phyloP scores from a whole-genome alignment of 2,797 vertebrate species.

The Meriones psammophilus region DNA sequence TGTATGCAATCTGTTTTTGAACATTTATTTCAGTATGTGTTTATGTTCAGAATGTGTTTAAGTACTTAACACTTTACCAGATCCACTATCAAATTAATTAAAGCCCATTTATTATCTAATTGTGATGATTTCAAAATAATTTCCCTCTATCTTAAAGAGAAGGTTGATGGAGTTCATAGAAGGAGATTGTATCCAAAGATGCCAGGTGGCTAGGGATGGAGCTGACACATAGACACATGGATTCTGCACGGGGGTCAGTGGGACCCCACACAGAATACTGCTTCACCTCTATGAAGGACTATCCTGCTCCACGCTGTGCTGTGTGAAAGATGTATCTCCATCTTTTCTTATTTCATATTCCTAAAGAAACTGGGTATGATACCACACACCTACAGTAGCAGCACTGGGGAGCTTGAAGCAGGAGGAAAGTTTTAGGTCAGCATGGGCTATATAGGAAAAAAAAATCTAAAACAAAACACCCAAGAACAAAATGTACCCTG shows the following conservation, averaged over 20 bases:
- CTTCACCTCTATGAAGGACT: neutral
- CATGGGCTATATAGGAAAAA: neutral
- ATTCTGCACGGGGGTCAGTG: neutral
- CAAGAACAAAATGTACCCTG: neutral
- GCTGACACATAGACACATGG: neutral
- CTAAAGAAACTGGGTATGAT: too few species aligned
- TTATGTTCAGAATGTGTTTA: neutral
- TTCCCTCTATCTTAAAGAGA: neutral
- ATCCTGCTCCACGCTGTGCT: neutral
- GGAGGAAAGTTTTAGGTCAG: neutral
- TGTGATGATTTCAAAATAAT: neutral
- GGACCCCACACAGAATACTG: too few species aligned
- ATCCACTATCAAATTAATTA: neutral
- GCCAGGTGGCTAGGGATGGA: neutral
- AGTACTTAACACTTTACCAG: conserved; percentile 19
- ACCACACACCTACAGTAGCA: neutral
- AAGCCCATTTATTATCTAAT: neutral
- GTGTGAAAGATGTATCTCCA: neutral
- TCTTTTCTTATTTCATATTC: neutral
- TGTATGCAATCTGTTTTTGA: conserved; percentile 14
- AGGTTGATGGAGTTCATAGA: neutral
- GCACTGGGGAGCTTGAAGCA: neutral
- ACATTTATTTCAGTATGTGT: neutral
- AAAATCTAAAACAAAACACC: neutral
- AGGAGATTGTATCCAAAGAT: neutral